Percentiles rank a stretch among this genome's conserved stretches.
These are phyloP conservation scores for Phylloscopus trochilus DNA, from an alignment of 2,113 vertebrate genomes.

Conservation along the genomic window DNA sequence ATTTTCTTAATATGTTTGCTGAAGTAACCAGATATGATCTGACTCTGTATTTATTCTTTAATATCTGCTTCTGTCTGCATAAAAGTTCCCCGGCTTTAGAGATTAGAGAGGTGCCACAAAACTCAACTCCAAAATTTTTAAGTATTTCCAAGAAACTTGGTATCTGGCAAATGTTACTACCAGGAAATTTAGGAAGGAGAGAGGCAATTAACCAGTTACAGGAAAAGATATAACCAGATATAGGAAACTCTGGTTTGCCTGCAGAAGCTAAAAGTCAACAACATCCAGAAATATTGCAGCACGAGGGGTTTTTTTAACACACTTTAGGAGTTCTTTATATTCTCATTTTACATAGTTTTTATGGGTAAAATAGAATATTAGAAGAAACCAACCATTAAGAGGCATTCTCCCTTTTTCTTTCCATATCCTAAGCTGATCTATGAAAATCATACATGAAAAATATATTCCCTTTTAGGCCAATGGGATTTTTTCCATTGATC, in stretches of 20 bases:
- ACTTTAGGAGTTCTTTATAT: background rate
- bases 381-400: background rate
- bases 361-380: background rate
- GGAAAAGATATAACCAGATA: background rate
- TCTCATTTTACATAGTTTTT: background rate
- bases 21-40: background rate
- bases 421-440: background rate
- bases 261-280: background rate
- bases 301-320: background rate
- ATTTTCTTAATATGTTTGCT: background rate
- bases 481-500: background rate
- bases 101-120: background rate
- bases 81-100: background rate
- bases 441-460: constrained; percentile 22
- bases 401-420: background rate
- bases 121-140: background rate
- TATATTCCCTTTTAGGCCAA: constrained; percentile 2
- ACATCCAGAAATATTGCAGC: background rate
- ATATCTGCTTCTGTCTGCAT: background rate
- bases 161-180: background rate
- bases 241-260: background rate
- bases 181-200: background rate
- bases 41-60: background rate
- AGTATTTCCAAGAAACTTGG: background rate
- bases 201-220: background rate